These are phyloP conservation scores for Colinus virginianus DNA, from an alignment of 2,113 vertebrate species.

Conservation along the genomic window DNA sequence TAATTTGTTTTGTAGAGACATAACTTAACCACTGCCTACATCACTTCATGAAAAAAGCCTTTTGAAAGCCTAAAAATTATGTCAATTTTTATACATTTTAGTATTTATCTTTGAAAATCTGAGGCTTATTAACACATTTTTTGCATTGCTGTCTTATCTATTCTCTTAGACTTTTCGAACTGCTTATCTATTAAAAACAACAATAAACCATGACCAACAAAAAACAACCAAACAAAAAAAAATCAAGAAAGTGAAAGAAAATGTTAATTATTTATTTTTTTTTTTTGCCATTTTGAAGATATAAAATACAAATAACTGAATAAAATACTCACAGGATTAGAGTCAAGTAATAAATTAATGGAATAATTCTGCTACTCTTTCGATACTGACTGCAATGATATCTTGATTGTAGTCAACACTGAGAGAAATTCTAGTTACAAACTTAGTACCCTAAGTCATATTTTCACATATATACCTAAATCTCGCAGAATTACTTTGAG, in stretches of 20 bases:
- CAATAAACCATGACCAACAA: background rate
- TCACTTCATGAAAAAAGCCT: background rate
- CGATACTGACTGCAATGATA: background rate
- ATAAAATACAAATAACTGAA: background rate
- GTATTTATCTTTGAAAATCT: background rate
- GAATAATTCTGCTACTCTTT: background rate
- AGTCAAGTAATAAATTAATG: background rate
- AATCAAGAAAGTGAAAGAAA: background rate
- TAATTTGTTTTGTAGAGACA: background rate
- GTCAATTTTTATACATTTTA: background rate
- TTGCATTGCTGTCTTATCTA: background rate
- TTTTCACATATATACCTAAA: background rate
- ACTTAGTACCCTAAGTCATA: background rate
- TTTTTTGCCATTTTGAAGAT: background rate
- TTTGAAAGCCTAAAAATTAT: background rate
- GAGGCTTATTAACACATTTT: rapidly evolving
- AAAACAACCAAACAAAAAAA: too few relatives aligned
- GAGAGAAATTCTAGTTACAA: background rate
- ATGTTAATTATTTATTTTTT: background rate
- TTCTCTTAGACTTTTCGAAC: background rate
- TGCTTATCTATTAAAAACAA: background rate
- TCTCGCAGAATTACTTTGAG: background rate
- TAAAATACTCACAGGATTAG: background rate
- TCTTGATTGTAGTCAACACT: too few relatives aligned
- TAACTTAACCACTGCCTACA: background rate